Conservation (phyloP, 1,140 invertebrate species). For the Drosophila navojoa region DNA sequence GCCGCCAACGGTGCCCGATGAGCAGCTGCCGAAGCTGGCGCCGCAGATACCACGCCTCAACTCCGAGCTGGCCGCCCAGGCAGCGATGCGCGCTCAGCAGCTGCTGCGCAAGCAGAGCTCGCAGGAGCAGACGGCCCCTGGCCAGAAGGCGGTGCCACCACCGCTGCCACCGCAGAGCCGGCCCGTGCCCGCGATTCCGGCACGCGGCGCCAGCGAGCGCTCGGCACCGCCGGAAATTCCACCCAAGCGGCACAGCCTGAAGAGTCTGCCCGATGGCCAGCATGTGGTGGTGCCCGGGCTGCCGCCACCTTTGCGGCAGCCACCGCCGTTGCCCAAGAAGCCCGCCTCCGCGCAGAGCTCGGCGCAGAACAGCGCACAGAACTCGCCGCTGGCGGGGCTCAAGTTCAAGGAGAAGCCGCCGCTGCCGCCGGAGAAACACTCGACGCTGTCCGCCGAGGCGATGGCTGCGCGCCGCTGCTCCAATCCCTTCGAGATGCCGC, state of each 20-base stretch:
- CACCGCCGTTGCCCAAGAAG: conserved; percentile 79
- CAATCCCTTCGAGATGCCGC: conserved; percentile 78
- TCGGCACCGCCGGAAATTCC: conserved; percentile 80
- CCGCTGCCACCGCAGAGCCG: conserved; percentile 73
- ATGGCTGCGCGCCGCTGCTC: conserved; percentile 68
- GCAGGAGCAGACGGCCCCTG: conserved; percentile 45
- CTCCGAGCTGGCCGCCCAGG: conserved; percentile 80
- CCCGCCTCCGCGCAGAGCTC: conserved; percentile 69
- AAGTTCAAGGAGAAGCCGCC: conserved; percentile 81
- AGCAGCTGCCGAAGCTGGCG: conserved; percentile 64
- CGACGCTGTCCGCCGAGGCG: conserved; percentile 62
- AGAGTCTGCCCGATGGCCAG: conserved; percentile 74
- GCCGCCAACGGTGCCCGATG: conserved; percentile 56
- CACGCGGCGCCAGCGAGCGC: conserved; percentile 70
- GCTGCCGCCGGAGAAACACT: conserved; percentile 70
- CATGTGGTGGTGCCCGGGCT: conserved; percentile 56
- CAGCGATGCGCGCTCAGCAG: conserved; percentile 76
- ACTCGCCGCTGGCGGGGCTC: conserved; percentile 65
- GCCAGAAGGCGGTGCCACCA: conserved; percentile 53
- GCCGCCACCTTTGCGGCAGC: conserved; percentile 61
- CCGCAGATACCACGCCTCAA: conserved; percentile 80
- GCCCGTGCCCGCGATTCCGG: conserved; percentile 81
- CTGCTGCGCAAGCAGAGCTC: conserved; percentile 72
- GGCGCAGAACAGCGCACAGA: conserved; percentile 77
- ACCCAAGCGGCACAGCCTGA: conserved; percentile 79